Evolutionary conservation across 2,888 invertebrate genomes (phyloP).

Genomic region (Atherix ibis): DNA sequence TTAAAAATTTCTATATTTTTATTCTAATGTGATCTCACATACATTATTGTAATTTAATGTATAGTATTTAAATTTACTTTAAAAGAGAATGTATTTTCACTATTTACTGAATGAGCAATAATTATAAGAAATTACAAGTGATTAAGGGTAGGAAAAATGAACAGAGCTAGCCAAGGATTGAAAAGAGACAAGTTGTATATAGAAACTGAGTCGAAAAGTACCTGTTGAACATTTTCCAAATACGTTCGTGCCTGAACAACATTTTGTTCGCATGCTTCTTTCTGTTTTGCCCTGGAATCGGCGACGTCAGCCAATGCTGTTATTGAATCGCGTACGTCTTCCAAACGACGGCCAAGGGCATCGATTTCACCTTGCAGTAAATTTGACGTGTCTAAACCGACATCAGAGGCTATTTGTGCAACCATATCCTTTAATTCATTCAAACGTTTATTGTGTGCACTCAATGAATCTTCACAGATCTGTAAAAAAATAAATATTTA

Average conservation of each 20-base stretch:
- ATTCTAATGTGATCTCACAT: too few relatives aligned
- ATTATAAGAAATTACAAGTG: too few relatives aligned
- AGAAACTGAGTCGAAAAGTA: too few relatives aligned
- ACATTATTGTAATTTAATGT: too few relatives aligned
- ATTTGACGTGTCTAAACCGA: slow-evolving; percentile 53
- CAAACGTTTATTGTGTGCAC: slow-evolving; percentile 49
- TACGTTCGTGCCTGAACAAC: slow-evolving; percentile 41
- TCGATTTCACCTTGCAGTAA: slow-evolving; percentile 64
- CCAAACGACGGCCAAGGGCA: slow-evolving; percentile 54
- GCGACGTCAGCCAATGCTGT: slow-evolving; percentile 61
- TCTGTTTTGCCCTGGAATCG: slow-evolving; percentile 45
- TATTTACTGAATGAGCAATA: too few relatives aligned
- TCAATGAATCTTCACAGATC: slow-evolving; percentile 63
- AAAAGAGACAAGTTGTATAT: too few relatives aligned
- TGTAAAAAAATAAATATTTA: slow-evolving; percentile 19
- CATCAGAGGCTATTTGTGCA: slow-evolving; percentile 60
- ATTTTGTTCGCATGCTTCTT: slow-evolving; percentile 38
- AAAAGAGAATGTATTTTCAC: too few relatives aligned
- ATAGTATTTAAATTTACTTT: too few relatives aligned
- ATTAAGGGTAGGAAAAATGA: too few relatives aligned
- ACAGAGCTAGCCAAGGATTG: too few relatives aligned
- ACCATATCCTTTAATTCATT: slow-evolving; percentile 58
- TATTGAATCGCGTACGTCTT: slow-evolving; percentile 59
- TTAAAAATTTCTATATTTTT: too few relatives aligned
- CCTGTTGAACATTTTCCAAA: slow-evolving; percentile 62